Conservation (phyloP, 1,140 invertebrate species). For the Saccostrea echinata region DNA sequence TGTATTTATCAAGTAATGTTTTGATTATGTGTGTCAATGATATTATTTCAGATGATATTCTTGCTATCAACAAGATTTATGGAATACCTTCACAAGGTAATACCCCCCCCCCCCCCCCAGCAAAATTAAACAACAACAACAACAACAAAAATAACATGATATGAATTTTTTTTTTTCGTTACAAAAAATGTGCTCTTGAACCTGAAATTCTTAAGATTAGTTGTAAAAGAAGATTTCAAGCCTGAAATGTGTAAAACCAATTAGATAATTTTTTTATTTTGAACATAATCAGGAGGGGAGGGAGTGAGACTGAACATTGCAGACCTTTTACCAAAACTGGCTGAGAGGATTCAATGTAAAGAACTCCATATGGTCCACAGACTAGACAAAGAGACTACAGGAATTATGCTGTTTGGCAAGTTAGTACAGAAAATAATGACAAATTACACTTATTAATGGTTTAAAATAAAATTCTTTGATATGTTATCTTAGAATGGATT, state of each 20-base stretch:
- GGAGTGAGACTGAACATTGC: slow-evolving; percentile 75
- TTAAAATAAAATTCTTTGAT: too few species aligned
- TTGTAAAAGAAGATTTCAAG: too few species aligned
- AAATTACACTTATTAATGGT: background rate
- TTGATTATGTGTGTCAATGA: background rate
- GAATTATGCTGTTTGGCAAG: slow-evolving; percentile 79
- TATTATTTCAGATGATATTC: slow-evolving; percentile 4
- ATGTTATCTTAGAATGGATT: too few species aligned
- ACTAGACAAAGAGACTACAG: slow-evolving; percentile 82
- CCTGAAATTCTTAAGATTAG: background rate
- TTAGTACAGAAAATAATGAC: slow-evolving; percentile 52
- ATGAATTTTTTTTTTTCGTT: too few species aligned
- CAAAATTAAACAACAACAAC: too few species aligned
- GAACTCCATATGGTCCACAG: slow-evolving; percentile 81
- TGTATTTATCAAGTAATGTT: too few species aligned
- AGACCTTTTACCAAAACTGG: slow-evolving; percentile 76
- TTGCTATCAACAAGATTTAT: slow-evolving; percentile 26
- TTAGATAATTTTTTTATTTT: background rate
- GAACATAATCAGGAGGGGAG: slow-evolving; percentile 66
- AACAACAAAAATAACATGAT: too few species aligned
- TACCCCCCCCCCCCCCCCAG: background rate
- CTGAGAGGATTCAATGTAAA: slow-evolving; percentile 62
- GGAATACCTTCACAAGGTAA: slow-evolving; percentile 29
- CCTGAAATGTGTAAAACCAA: too few species aligned
- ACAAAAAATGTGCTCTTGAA: too few species aligned